A percentile compares a stretch with the other conserved stretches of the same genome.
phyloP scores from a whole-genome alignment of 1,140 invertebrate species.

The Neodiprion lecontei region DNA sequence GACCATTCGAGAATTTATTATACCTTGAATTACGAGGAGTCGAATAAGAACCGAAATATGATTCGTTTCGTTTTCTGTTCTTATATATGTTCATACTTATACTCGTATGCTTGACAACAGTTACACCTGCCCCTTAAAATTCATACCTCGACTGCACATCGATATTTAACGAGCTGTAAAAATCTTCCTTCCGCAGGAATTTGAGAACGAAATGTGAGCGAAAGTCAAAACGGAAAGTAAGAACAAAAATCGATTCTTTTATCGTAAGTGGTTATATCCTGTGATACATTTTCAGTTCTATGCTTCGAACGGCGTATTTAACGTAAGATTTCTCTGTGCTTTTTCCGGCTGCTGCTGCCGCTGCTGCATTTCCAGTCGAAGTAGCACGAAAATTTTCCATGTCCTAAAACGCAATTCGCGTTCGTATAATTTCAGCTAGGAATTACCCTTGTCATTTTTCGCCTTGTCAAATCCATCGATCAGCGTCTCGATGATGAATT shows the following conservation, averaged over 20 bases:
- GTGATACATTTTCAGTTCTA: constrained; percentile 14
- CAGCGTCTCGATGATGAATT: constrained; percentile 87
- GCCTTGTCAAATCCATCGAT: constrained; percentile 79
- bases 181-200: too few species aligned
- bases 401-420: too few species aligned
- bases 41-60: not conserved
- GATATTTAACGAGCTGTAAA: too few species aligned
- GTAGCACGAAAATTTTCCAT: constrained; percentile 9
- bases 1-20: not conserved
- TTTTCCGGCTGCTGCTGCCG: constrained; percentile 15
- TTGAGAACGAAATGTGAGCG: too few species aligned
- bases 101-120: too few species aligned
- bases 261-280: too few species aligned
- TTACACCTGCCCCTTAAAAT: too few species aligned
- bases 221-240: too few species aligned
- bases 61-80: too few species aligned
- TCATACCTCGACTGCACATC: too few species aligned
- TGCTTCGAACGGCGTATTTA: not conserved
- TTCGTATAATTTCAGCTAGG: constrained; percentile 36
- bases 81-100: too few species aligned
- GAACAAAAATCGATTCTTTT: too few species aligned
- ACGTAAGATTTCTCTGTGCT: not conserved
- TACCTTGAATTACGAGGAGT: not conserved
- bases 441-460: constrained; percentile 37
- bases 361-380: constrained; percentile 6